Conservation (phyloP, 2,113 vertebrate species). For the Bos indicus region DNA sequence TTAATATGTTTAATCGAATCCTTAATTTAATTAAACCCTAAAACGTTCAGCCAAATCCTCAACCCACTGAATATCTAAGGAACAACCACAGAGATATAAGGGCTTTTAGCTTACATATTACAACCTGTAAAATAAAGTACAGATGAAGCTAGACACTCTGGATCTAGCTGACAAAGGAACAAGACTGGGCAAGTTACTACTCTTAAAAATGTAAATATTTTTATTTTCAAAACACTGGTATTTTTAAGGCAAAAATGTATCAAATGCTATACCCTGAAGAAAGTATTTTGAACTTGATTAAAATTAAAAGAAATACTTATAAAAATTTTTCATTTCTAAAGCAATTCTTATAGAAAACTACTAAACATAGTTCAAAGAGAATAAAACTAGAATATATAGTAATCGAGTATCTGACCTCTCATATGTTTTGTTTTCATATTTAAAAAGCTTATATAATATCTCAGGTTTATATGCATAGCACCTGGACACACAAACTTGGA, state of each 20-base stretch:
- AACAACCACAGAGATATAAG: not conserved
- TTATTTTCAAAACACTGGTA: not conserved
- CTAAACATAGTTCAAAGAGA: not conserved
- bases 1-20: not conserved
- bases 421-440: not conserved
- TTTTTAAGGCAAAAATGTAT: not conserved
- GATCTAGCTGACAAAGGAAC: not conserved
- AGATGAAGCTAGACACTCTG: not conserved
- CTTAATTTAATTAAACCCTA: conserved; percentile 1
- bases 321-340: conserved; percentile 1
- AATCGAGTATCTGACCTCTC: not conserved
- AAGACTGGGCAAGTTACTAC: not conserved
- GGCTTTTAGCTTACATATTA: not conserved
- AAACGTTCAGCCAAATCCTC: not conserved
- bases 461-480: not conserved
- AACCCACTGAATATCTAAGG: not conserved
- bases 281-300: conserved; percentile 1
- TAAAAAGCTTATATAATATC: not conserved
- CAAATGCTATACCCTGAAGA: not conserved
- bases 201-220: not conserved
- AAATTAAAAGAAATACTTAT: conserved; percentile 4
- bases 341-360: not conserved
- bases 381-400: not conserved
- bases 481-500: not conserved
- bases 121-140: not conserved